Conservation (phyloP, 2,113 vertebrate genomes). For the Cyphomyrus plagiostoma region DNA sequence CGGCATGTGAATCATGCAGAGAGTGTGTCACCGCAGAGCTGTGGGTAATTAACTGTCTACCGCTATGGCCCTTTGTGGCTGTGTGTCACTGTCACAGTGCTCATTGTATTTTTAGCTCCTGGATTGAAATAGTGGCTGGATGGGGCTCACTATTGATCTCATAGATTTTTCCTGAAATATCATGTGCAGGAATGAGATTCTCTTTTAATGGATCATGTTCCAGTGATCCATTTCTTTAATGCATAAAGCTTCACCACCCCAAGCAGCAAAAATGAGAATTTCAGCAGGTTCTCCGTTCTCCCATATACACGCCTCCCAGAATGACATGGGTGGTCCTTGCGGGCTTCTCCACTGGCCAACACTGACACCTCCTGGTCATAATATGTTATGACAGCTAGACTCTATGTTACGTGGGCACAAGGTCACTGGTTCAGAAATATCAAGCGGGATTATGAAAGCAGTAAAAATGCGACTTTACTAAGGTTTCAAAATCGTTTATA, state of each 20-base stretch:
- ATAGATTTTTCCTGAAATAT: slow-evolving; percentile 2
- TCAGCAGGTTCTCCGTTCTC: not conserved
- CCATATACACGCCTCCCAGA: not conserved
- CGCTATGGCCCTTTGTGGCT: not conserved
- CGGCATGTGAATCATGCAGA: not conserved
- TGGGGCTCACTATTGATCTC: not conserved
- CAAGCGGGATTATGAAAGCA: not conserved
- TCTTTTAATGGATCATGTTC: not conserved
- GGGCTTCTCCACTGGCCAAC: not conserved
- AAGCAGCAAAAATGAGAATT: not conserved
- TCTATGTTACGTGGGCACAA: not conserved
- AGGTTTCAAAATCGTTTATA: not conserved
- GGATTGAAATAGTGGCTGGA: not conserved
- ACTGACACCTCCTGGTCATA: slow-evolving; percentile 43
- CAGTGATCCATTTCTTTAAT: not conserved
- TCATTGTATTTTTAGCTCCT: not conserved
- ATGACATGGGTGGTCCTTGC: not conserved
- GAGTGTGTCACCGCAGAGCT: not conserved
- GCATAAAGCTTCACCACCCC: not conserved
- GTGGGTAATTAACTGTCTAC: not conserved
- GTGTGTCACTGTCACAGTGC: not conserved
- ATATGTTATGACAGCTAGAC: too few species aligned
- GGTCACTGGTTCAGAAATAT: not conserved
- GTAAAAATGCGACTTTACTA: not conserved
- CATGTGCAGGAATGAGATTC: not conserved